phyloP scores from a whole-genome alignment of 2,888 invertebrate species.

The Ennomos quercinarius region DNA sequence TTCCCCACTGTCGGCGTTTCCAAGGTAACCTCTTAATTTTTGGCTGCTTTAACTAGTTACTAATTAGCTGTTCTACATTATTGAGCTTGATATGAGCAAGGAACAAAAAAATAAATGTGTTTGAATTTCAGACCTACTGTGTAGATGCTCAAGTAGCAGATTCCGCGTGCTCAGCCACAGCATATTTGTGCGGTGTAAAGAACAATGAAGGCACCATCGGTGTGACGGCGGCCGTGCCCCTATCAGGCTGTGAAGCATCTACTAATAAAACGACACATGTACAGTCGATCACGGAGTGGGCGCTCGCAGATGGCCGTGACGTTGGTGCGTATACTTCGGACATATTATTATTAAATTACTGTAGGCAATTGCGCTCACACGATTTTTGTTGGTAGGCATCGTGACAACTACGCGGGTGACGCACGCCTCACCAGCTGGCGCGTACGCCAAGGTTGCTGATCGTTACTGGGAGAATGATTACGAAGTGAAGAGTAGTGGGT shows the following conservation, averaged over 20 bases:
- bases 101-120: not conserved
- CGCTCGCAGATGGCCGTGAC: conserved; percentile 25
- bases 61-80: not conserved
- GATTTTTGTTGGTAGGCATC: conserved; percentile 17
- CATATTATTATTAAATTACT: conserved; percentile 34
- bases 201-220: conserved; percentile 87
- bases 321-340: conserved; percentile 73
- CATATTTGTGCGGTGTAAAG: conserved; percentile 88
- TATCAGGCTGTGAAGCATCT: conserved; percentile 85
- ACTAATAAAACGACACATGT: conserved; percentile 50
- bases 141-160: conserved; percentile 88
- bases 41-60: not conserved
- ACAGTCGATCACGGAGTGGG: conserved; percentile 21
- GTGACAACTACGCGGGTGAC: conserved; percentile 92
- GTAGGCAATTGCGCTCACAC: not conserved
- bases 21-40: conserved; percentile 40
- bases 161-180: conserved; percentile 89
- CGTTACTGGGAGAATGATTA: conserved; percentile 87
- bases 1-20: conserved; percentile 83
- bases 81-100: too few species aligned
- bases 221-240: conserved; percentile 86
- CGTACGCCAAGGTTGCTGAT: conserved; percentile 87
- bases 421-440: conserved; percentile 90
- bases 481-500: conserved; percentile 76
- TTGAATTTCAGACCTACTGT: conserved; percentile 77